phyloP scores from a whole-genome alignment of 1,140 invertebrate species.

The Drosophila albomicans region DNA sequence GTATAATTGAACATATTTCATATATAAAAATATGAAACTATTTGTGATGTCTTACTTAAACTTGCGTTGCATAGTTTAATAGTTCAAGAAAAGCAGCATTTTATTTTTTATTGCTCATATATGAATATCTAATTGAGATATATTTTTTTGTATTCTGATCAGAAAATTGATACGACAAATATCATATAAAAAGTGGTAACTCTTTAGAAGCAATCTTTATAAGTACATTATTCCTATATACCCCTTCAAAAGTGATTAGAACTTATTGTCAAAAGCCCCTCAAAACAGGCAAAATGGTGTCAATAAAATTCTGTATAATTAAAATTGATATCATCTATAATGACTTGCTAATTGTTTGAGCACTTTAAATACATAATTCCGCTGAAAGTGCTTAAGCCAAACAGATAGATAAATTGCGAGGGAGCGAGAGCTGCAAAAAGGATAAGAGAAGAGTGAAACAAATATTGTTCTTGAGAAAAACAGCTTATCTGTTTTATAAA shows the following conservation, averaged over 20 bases:
- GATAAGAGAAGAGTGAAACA: neutral
- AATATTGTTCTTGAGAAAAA: neutral
- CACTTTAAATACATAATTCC: neutral
- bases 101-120: too few relatives aligned
- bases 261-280: neutral
- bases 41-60: too few relatives aligned
- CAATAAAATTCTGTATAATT: conserved; percentile 9
- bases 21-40: too few relatives aligned
- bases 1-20: too few relatives aligned
- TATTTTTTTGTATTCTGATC: too few relatives aligned
- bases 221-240: too few relatives aligned
- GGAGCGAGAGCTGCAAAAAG: neutral
- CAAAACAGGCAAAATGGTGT: neutral
- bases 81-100: too few relatives aligned
- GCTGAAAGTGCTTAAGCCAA: neutral
- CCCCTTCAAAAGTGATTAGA: neutral
- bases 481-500: neutral
- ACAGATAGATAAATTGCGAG: neutral
- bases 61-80: too few relatives aligned
- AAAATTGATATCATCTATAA: conserved; percentile 11
- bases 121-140: too few relatives aligned
- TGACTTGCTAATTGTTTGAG: neutral
- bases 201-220: too few relatives aligned
- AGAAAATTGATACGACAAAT: too few relatives aligned
- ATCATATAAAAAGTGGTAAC: too few relatives aligned